Evolutionary conservation across 2,797 vertebrate genomes (phyloP).

Genomic region (Anguilla megastoma): DNA sequence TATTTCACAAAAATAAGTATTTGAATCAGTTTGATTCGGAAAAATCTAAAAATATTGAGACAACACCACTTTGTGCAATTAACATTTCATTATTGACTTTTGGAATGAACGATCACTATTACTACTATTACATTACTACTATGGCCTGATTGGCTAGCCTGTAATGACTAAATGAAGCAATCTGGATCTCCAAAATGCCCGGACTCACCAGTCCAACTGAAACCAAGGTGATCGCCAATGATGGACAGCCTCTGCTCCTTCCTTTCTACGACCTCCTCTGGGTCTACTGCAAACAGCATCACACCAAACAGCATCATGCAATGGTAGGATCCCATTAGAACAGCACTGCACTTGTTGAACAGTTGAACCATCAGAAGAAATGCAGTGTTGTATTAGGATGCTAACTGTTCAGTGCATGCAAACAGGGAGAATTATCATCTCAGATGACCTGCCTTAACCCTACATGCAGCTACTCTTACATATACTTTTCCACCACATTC

Average conservation of each 20-base stretch:
- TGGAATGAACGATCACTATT: too few species aligned
- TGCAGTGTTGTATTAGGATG: not conserved
- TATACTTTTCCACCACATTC: not conserved
- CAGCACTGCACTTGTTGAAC: too few species aligned
- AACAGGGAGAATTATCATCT: not conserved
- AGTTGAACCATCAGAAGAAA: not conserved
- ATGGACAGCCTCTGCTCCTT: slow-evolving; percentile 91
- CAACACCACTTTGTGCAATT: not conserved
- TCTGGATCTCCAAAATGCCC: not conserved
- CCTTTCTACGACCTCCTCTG: slow-evolving; percentile 86
- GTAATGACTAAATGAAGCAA: not conserved
- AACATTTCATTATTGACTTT: not conserved
- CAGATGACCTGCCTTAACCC: not conserved
- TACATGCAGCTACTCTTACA: not conserved
- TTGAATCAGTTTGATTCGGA: not conserved
- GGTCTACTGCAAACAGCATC: slow-evolving; percentile 75
- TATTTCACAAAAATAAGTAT: not conserved
- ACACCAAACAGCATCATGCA: slow-evolving; percentile 8
- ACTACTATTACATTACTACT: not conserved
- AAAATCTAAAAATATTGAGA: not conserved
- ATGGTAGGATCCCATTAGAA: too few species aligned
- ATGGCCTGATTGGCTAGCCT: not conserved
- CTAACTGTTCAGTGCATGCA: not conserved
- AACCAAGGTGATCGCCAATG: slow-evolving; percentile 95
- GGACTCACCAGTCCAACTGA: slow-evolving; percentile 85